A percentile compares a stretch with the other conserved stretches of the same genome.
These are phyloP conservation scores for Melanotus villosus DNA, from an alignment of 2,888 invertebrate species.

Conservation along the genomic window DNA sequence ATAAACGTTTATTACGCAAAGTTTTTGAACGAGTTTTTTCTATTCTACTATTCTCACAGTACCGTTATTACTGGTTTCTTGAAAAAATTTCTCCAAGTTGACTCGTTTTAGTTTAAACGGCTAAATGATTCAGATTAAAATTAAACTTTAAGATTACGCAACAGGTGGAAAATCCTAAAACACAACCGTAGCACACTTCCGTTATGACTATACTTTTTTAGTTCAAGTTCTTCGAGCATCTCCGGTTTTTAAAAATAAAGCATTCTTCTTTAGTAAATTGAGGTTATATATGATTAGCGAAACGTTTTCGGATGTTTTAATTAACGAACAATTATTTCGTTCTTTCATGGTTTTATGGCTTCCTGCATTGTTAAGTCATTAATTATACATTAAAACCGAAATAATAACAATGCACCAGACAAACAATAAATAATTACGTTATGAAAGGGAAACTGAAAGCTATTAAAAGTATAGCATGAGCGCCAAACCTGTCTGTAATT, in stretches of 20 bases:
- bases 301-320: slow-evolving; percentile 1
- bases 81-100: background rate
- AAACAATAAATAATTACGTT: too few relatives aligned
- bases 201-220: slow-evolving; percentile 15
- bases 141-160: background rate
- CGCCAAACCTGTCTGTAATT: too few relatives aligned
- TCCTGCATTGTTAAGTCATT: background rate
- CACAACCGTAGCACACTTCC: background rate
- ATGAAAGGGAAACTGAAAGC: too few relatives aligned
- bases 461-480: too few relatives aligned
- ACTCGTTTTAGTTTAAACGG: background rate
- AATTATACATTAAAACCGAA: background rate
- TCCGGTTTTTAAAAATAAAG: background rate
- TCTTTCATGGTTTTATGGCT: background rate
- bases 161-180: background rate
- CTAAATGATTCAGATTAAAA: background rate
- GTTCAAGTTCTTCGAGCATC: slow-evolving; percentile 10
- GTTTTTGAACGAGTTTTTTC: slow-evolving; percentile 17
- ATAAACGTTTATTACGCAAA: slow-evolving; percentile 11
- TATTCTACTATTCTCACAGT: slow-evolving; percentile 17
- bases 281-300: background rate
- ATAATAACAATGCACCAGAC: too few relatives aligned
- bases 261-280: background rate
- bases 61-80: background rate
- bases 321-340: background rate